phyloP scores from a whole-genome alignment of 1,140 invertebrate species.

The Aphelenchoides fujianensis region DNA sequence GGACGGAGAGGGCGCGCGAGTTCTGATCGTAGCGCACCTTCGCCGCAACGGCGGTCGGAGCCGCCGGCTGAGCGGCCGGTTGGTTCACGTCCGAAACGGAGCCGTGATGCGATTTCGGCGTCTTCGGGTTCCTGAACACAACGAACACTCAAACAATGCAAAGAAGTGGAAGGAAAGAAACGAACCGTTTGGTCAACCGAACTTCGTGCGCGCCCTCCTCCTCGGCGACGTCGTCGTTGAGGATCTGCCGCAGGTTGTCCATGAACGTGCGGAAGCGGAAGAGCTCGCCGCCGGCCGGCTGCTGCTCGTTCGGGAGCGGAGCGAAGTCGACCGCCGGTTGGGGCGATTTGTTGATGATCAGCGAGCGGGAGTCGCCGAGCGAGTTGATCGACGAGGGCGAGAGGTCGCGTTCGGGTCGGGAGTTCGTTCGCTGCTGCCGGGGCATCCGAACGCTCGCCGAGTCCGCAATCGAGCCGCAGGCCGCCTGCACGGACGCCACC shows the following conservation, averaged over 20 bases:
- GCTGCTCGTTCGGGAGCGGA: not conserved
- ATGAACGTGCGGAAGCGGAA: slow-evolving; percentile 30
- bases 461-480: slow-evolving; percentile 10
- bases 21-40: not conserved
- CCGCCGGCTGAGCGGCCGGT: not conserved
- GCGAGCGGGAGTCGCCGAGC: not conserved
- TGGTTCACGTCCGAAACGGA: not conserved
- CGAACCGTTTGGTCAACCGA: not conserved
- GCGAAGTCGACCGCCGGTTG: not conserved
- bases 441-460: not conserved
- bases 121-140: slow-evolving; percentile 13
- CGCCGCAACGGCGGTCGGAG: slow-evolving; percentile 13
- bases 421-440: slow-evolving; percentile 1
- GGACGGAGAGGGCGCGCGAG: slow-evolving; percentile 14
- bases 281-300: slow-evolving; percentile 3
- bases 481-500: not conserved
- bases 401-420: not conserved
- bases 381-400: slow-evolving; percentile 12
- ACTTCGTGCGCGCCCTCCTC: slow-evolving; percentile 4
- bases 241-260: slow-evolving; percentile 49
- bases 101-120: not conserved
- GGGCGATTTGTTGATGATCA: not conserved
- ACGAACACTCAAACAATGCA: not conserved
- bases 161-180: too few species aligned
- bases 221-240: slow-evolving; percentile 37